phyloP scores from a whole-genome alignment of 2,113 vertebrate genomes.

The Zapornia atra region DNA sequence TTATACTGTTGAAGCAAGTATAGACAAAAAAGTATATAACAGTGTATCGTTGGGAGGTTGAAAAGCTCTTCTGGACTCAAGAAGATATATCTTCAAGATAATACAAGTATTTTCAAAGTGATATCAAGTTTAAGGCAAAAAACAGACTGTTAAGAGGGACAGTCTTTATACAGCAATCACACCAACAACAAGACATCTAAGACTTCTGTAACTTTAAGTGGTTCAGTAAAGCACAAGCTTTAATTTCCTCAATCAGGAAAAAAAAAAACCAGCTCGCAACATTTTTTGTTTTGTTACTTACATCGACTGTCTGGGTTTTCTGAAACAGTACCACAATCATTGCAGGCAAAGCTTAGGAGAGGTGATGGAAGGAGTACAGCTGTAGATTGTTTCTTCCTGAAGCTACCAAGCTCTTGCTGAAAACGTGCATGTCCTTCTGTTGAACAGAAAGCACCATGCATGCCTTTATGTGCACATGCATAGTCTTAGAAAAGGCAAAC shows the following conservation, averaged over 20 bases:
- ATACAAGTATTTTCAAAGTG: not conserved
- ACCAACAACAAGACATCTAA: not conserved
- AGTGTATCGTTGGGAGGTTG: not conserved
- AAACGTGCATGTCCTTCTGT: not conserved
- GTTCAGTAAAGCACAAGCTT: not conserved
- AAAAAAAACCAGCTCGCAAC: not conserved
- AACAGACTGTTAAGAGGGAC: not conserved
- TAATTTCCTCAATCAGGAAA: not conserved
- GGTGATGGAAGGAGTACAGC: not conserved
- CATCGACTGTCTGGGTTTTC: not conserved
- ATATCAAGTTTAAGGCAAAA: not conserved
- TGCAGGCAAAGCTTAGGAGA: not conserved
- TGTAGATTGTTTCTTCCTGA: not conserved
- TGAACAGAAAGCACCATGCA: not conserved
- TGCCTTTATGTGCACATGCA: not conserved
- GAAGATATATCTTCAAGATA: not conserved
- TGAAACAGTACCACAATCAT: not conserved
- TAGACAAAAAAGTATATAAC: not conserved
- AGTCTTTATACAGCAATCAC: not conserved
- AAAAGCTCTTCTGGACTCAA: not conserved
- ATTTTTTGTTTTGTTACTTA: not conserved
- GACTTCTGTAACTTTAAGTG: not conserved
- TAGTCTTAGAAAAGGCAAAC: not conserved
- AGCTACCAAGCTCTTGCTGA: not conserved
- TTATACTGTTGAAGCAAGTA: not conserved